These are phyloP conservation scores for Parasteatoda lunata DNA, from an alignment of 2,888 invertebrate species.

Conservation along the genomic window DNA sequence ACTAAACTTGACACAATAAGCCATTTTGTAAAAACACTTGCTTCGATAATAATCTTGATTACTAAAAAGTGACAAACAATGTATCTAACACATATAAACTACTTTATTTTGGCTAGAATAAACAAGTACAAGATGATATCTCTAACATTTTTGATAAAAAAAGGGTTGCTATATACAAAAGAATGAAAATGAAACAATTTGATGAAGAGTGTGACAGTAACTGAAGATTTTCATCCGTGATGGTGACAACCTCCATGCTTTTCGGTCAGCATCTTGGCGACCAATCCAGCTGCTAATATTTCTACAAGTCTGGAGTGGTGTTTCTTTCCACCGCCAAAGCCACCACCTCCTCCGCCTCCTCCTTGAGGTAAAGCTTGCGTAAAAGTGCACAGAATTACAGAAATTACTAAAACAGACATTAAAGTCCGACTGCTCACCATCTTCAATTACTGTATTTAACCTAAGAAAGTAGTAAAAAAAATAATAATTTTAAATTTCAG, in stretches of 20 bases:
- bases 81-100: too few species aligned
- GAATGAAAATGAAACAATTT: neutral
- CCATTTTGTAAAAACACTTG: too few species aligned
- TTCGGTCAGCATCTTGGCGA: slow-evolving; percentile 62
- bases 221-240: slow-evolving; percentile 16
- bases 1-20: too few species aligned
- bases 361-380: slow-evolving; percentile 8
- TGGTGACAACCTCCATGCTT: slow-evolving; percentile 50
- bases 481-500: neutral
- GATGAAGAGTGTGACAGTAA: neutral
- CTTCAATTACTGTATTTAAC: neutral
- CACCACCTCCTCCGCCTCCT: slow-evolving; percentile 14
- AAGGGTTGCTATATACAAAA: too few species aligned
- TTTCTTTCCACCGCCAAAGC: slow-evolving; percentile 22
- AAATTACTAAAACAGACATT: slow-evolving; percentile 1
- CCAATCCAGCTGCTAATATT: slow-evolving; percentile 57
- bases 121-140: too few species aligned
- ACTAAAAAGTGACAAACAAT: too few species aligned
- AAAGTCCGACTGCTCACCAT: slow-evolving; percentile 20
- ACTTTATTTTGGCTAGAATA: too few species aligned
- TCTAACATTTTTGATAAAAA: too few species aligned
- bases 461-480: neutral
- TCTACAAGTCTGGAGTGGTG: slow-evolving; percentile 46
- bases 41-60: too few species aligned
- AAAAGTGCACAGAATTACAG: neutral